Percentiles rank a stretch among this genome's conserved stretches.
These are phyloP conservation scores for Bujurquina vittata DNA, from an alignment of 2,113 vertebrate genomes.

Conservation along the genomic window DNA sequence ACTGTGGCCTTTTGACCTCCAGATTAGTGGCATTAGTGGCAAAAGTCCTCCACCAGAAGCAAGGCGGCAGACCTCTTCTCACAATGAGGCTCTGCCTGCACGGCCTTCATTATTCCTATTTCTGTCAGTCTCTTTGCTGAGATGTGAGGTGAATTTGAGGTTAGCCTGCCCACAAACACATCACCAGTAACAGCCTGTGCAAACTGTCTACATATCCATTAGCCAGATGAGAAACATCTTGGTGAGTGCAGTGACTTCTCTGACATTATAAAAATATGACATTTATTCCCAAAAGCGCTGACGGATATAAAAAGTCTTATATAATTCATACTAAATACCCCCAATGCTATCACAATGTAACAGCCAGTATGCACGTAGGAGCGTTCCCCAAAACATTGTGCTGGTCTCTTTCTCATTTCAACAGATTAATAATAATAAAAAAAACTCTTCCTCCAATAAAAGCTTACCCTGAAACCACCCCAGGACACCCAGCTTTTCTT, in stretches of 20 bases:
- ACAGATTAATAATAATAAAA: slow-evolving; percentile 39
- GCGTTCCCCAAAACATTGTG: slow-evolving; percentile 31
- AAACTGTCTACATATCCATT: slow-evolving; percentile 25
- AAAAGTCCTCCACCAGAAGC: slow-evolving; percentile 10
- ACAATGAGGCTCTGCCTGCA: background rate
- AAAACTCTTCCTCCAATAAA: slow-evolving; percentile 41
- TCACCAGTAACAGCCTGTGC: slow-evolving; percentile 7
- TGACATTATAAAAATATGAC: slow-evolving; percentile 47
- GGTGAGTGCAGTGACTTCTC: slow-evolving; percentile 28
- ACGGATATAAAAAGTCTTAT: slow-evolving; percentile 40
- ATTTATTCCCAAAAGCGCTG: slow-evolving; percentile 32
- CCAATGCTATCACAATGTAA: slow-evolving; percentile 43
- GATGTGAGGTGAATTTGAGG: slow-evolving; percentile 24
- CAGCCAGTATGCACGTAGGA: slow-evolving; percentile 34
- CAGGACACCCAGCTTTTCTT: slow-evolving; percentile 17
- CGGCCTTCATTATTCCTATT: background rate
- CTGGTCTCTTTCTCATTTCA: slow-evolving; percentile 22
- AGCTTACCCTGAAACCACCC: slow-evolving; percentile 37
- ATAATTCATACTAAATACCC: slow-evolving; percentile 49
- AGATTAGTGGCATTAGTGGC: slow-evolving; percentile 14
- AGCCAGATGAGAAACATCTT: slow-evolving; percentile 21
- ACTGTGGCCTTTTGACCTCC: slow-evolving; percentile 41
- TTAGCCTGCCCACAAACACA: slow-evolving; percentile 15
- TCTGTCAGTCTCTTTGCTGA: slow-evolving; percentile 1
- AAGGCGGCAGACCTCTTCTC: background rate